phyloP scores from a whole-genome alignment of 2,888 invertebrate genomes.

The Hydrotaea diabolus region DNA sequence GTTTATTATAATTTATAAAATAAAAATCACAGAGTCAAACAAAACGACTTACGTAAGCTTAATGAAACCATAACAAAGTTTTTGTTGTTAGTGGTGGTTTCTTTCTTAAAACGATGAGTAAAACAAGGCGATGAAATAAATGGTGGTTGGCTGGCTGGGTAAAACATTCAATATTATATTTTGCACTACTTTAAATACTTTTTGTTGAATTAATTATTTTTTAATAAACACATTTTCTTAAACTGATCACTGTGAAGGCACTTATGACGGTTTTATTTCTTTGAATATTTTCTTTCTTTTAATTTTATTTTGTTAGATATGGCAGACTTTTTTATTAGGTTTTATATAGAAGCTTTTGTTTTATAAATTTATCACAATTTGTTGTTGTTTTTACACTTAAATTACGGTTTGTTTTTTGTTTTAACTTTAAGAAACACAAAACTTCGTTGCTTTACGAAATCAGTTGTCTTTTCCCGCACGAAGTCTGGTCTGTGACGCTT shows the following conservation, averaged over 20 bases:
- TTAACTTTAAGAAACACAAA: neutral
- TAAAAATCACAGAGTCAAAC: conserved; percentile 7
- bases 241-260: conserved; percentile 8
- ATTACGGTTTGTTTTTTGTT: conserved; percentile 38
- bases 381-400: conserved; percentile 29
- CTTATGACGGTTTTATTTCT: neutral
- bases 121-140: neutral
- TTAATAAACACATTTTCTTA: neutral
- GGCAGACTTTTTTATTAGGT: conserved; percentile 53
- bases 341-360: conserved; percentile 36
- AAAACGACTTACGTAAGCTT: conserved; percentile 61
- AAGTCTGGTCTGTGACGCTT: conserved; percentile 65
- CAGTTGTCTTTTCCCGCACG: conserved; percentile 66
- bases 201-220: conserved; percentile 11
- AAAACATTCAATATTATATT: neutral
- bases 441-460: conserved; percentile 55
- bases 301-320: conserved; percentile 51
- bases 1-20: conserved; percentile 11
- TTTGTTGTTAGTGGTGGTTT: conserved; percentile 44
- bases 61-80: conserved; percentile 65
- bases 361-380: conserved; percentile 61
- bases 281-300: neutral
- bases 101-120: neutral
- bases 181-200: conserved; percentile 19
- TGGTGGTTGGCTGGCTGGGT: neutral